Evolutionary conservation across 2,888 invertebrate species (phyloP).

Genomic region (Meghimatium bilineatum): DNA sequence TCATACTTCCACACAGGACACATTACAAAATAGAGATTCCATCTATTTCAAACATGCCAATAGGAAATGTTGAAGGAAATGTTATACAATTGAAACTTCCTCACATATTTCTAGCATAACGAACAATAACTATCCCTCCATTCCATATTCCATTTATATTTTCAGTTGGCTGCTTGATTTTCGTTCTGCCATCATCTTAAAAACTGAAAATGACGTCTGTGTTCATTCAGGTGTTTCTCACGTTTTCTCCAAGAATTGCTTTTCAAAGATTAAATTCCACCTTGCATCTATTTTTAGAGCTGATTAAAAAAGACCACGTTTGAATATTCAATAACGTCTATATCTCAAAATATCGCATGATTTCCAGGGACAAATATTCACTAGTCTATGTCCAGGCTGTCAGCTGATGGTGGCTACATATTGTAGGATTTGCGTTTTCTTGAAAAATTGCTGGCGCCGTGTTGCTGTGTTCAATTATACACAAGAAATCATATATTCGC

Average conservation of each 20-base stretch:
- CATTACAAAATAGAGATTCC: neutral
- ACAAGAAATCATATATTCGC: too few species aligned
- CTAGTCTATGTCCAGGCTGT: neutral
- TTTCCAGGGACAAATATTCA: neutral
- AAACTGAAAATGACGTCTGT: neutral
- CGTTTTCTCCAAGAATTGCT: neutral
- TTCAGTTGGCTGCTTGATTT: neutral
- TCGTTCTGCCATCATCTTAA: neutral
- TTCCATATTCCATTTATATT: neutral
- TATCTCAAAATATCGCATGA: neutral
- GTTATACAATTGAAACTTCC: neutral
- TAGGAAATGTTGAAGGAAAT: neutral
- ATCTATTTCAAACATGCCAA: neutral
- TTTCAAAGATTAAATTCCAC: neutral
- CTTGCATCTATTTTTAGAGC: neutral
- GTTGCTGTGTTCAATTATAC: too few species aligned
- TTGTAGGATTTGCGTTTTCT: neutral
- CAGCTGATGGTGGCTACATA: neutral
- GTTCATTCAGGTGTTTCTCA: neutral
- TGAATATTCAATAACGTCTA: neutral
- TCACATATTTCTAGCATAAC: neutral
- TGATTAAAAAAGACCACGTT: neutral
- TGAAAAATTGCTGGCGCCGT: too few species aligned
- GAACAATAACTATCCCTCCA: neutral
- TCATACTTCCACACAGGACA: too few species aligned